phyloP scores from a whole-genome alignment of 2,797 vertebrate genomes.

The Pipistrellus kuhlii region DNA sequence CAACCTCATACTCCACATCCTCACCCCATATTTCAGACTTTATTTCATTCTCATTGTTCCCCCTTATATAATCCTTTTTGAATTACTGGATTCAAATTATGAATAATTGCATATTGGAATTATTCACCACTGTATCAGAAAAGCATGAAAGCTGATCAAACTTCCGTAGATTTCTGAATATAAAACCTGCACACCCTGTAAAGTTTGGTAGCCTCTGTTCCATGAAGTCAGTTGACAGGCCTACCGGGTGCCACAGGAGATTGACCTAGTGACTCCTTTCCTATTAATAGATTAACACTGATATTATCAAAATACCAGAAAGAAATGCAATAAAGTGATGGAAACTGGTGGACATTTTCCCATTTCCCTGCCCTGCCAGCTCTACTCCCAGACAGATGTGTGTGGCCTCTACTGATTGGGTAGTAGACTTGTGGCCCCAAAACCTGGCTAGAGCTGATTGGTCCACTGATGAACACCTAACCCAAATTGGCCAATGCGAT shows the following conservation, averaged over 20 bases:
- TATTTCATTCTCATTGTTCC: conserved; percentile 23
- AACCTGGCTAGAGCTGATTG: background rate
- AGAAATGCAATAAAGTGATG: background rate
- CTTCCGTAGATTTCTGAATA: background rate
- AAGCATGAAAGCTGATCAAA: background rate
- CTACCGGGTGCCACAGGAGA: background rate
- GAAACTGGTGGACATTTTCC: background rate
- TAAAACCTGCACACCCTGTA: background rate
- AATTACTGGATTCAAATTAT: conserved; percentile 18
- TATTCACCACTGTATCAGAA: background rate
- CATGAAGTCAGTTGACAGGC: background rate
- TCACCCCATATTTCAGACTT: background rate
- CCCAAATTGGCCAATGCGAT: background rate
- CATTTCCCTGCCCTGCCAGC: background rate
- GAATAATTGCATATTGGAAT: background rate
- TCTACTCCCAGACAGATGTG: background rate
- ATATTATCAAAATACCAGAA: background rate
- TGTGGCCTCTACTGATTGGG: background rate
- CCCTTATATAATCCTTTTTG: background rate
- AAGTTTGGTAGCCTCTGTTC: background rate
- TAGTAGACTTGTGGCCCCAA: background rate
- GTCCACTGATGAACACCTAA: background rate
- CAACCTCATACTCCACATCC: background rate
- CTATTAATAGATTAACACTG: background rate
- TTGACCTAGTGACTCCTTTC: background rate